Percentiles rank a stretch among this genome's conserved stretches.
These are phyloP conservation scores for Pyrrhia umbra DNA, from an alignment of 2,888 invertebrate genomes.

Conservation along the genomic window DNA sequence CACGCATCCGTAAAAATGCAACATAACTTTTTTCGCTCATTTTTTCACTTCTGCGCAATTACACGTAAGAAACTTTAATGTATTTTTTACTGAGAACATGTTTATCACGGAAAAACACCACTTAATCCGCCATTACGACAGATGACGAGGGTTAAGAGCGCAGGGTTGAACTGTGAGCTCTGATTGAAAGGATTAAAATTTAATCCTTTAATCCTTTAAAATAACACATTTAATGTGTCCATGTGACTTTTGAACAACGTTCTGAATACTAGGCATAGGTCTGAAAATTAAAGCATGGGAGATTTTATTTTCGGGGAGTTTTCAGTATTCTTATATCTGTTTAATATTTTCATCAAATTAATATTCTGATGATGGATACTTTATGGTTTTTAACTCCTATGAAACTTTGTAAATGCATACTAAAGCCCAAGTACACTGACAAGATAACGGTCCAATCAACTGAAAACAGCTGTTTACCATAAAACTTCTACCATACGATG, in stretches of 20 bases:
- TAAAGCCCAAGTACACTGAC: too few relatives aligned
- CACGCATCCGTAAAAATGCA: background rate
- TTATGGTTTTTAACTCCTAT: too few relatives aligned
- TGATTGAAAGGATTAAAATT: constrained; percentile 41
- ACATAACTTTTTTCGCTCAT: background rate
- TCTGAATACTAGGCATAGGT: background rate
- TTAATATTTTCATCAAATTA: too few relatives aligned
- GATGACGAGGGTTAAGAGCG: constrained; percentile 71
- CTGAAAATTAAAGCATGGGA: background rate
- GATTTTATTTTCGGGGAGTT: too few relatives aligned
- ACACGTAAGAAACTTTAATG: constrained; percentile 61
- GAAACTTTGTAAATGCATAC: too few relatives aligned
- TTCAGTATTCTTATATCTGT: too few relatives aligned
- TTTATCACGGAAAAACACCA: constrained; percentile 72
- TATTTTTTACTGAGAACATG: constrained; percentile 72
- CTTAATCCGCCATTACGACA: constrained; percentile 73
- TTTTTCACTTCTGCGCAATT: constrained; percentile 34
- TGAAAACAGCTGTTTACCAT: too few relatives aligned
- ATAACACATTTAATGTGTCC: too few relatives aligned
- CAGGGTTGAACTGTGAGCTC: constrained; percentile 61
- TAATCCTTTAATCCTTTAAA: too few relatives aligned
- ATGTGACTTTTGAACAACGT: constrained; percentile 31
- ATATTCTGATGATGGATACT: too few relatives aligned
- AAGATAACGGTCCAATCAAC: too few relatives aligned
- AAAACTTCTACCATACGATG: too few relatives aligned